Base-by-base conservation (phyloP, 2,888 invertebrate species). In the Patella depressa region DNA sequence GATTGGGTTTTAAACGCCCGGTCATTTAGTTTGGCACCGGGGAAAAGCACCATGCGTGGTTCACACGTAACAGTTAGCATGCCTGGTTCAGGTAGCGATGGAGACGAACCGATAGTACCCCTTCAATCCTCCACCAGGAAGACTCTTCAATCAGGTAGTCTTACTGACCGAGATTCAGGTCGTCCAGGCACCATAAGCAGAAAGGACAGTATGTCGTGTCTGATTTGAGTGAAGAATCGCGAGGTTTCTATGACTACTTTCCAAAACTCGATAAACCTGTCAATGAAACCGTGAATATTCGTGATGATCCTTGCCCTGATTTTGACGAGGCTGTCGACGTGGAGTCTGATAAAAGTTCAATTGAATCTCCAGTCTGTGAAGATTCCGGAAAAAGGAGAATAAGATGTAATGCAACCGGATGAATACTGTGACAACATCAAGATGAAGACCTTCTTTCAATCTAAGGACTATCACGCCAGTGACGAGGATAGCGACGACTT, bases 291-390 rank as follows among this genome's bases (percentile, higher is more conserved):
- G 77, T 82, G 54, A 59, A 74, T 14, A 76, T 79, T 34, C 73
- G 73, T 74, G 81, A 55, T 79, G 80, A 59, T 53, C 82, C 69
- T 55, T 76, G 76, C 19, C 78, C 78, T 24, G 82, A 86, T n/a
- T 87, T 83, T 74, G 88, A 88, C 77, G 86, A 87, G 75, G 86
- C 82, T 9, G 81, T 85, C 74, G 83, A 84, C 54, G 85, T 85
- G 17, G 85, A 85, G 45, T 85, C 86, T 2, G 88, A 87, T 34
- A 84, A 82, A 53, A 83, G 82, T n/a, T 86, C 85, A n/a, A 72
- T 87, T 14, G 87, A 87, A 71, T 88, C 87, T 0, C 87, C 88
- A 0, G 83, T 86, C 14, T 86, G 87, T 80, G 87, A 86, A 73
- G 76, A 80, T 24, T 85, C 86, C 15, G 82, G 80, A 15, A 74